These are phyloP conservation scores for Alectura lathami DNA, from an alignment of 2,113 vertebrate genomes.

Conservation along the genomic window DNA sequence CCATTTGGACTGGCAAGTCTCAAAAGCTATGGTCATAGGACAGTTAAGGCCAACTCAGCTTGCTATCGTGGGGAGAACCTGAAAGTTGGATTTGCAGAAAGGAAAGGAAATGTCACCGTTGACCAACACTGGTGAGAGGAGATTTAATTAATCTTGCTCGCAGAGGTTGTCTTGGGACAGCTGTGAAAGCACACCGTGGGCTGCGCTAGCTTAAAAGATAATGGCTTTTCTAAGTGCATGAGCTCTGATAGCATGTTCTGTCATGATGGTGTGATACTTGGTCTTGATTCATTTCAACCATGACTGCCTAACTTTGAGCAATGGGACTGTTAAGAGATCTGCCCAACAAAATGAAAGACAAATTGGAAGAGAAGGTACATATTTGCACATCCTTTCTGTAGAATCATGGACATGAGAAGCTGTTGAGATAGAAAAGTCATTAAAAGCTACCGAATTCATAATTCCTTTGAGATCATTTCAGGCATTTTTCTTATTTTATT, in stretches of 20 bases:
- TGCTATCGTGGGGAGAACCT: background rate
- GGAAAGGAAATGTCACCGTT: background rate
- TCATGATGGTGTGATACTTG: background rate
- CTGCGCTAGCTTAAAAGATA: background rate
- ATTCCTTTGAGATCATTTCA: background rate
- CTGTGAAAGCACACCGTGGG: background rate
- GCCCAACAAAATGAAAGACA: background rate
- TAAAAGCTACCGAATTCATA: background rate
- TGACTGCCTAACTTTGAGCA: background rate
- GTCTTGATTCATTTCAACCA: background rate
- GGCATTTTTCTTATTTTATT: background rate
- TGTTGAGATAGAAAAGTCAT: accelerated
- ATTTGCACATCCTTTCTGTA: background rate
- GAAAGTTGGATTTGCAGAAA: background rate
- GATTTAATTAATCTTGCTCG: background rate
- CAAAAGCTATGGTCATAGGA: background rate
- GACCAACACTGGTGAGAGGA: background rate
- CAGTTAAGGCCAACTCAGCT: background rate
- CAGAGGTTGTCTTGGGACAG: background rate
- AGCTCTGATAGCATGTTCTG: background rate
- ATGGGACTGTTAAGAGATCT: background rate
- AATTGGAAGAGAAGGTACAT: background rate
- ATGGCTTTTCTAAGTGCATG: background rate
- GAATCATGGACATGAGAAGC: background rate
- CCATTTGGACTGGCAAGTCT: too few relatives aligned